These are phyloP conservation scores for Drosophila melanogaster DNA, from an alignment of 1,140 invertebrate genomes.

Conservation along the genomic window DNA sequence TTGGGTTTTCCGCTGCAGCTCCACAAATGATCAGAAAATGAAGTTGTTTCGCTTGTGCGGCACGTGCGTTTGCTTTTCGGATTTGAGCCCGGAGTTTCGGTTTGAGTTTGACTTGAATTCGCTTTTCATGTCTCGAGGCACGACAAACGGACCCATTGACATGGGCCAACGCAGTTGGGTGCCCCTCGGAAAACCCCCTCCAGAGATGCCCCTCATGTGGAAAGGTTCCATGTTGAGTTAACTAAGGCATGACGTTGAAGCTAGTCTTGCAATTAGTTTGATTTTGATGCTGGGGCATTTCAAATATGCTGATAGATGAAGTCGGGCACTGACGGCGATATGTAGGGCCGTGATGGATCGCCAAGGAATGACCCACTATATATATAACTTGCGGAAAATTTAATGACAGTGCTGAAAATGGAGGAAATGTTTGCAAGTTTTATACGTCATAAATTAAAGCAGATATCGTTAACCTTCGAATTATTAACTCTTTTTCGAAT, in stretches of 20 bases:
- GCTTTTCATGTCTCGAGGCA: slow-evolving; percentile 52
- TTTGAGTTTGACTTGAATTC: slow-evolving; percentile 33
- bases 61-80: slow-evolving; percentile 78
- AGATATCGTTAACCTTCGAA: too few species aligned
- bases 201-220: slow-evolving; percentile 23
- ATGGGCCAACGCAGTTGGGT: slow-evolving; percentile 60
- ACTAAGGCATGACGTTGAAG: slow-evolving; percentile 56
- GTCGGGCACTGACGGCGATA: slow-evolving; percentile 21
- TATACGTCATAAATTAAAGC: background rate
- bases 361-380: slow-evolving; percentile 18
- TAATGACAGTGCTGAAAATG: background rate
- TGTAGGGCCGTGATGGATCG: slow-evolving; percentile 41
- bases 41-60: slow-evolving; percentile 81
- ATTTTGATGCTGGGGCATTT: slow-evolving; percentile 55
- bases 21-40: slow-evolving; percentile 73
- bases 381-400: background rate
- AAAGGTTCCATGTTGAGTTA: slow-evolving; percentile 55
- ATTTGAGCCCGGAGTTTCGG: slow-evolving; percentile 32
- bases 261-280: slow-evolving; percentile 57
- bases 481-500: background rate
- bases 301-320: slow-evolving; percentile 52
- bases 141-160: slow-evolving; percentile 58
- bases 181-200: slow-evolving; percentile 12
- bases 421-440: too few species aligned
- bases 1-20: slow-evolving; percentile 25